Conservation (phyloP, 2,888 invertebrate species). For the Dryobotodes eremita region DNA sequence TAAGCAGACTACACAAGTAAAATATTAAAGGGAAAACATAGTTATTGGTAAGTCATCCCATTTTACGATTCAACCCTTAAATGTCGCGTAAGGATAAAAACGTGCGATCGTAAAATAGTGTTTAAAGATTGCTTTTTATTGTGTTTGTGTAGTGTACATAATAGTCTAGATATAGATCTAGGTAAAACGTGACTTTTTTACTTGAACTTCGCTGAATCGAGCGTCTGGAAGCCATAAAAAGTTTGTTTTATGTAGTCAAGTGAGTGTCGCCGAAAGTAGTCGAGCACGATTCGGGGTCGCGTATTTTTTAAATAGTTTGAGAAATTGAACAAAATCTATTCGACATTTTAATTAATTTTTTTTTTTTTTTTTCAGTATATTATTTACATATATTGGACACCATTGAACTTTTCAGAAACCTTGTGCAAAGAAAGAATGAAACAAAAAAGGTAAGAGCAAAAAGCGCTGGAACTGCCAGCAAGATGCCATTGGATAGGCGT, state of each 20-base stretch:
- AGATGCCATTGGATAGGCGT: background rate
- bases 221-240: constrained; percentile 45
- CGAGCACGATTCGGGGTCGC: background rate
- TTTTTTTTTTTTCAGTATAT: too few species aligned
- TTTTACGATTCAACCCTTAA: constrained; percentile 72
- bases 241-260: constrained; percentile 14
- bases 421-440: background rate
- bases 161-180: constrained; percentile 21
- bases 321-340: background rate
- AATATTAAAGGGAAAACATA: constrained; percentile 58
- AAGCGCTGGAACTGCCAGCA: background rate
- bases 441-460: background rate
- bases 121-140: constrained; percentile 66
- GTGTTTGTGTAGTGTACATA: constrained; percentile 54
- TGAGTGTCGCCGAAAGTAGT: background rate
- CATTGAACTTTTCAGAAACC: too few species aligned
- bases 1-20: constrained; percentile 46
- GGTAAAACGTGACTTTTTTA: constrained; percentile 45
- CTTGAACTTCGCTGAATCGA: constrained; percentile 10
- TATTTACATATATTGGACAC: too few species aligned
- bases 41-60: constrained; percentile 61
- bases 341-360: background rate
- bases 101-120: constrained; percentile 68
- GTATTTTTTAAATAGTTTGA: constrained; percentile 8
- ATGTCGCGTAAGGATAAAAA: constrained; percentile 69